phyloP scores from a whole-genome alignment of 1,140 invertebrate genomes.

The Gonioctena quinquepunctata region DNA sequence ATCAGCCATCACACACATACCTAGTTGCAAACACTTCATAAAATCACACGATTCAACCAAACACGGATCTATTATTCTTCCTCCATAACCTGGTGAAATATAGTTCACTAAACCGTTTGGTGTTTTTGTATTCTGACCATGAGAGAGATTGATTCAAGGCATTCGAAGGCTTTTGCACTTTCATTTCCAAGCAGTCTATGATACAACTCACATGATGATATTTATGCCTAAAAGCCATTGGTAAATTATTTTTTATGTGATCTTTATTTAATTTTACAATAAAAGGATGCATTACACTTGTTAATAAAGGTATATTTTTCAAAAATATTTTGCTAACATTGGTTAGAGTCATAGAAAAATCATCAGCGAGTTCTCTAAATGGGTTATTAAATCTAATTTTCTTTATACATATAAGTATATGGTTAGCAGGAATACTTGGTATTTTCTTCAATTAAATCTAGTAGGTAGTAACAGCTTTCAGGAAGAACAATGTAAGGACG shows the following conservation, averaged over 20 bases:
- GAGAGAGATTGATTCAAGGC: background rate
- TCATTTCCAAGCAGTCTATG: background rate
- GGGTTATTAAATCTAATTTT: no score
- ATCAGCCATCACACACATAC: conserved; percentile 44
- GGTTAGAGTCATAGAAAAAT: no score
- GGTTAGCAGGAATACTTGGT: no score
- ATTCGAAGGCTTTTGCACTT: background rate
- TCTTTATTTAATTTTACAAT: no score
- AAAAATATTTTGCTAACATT: no score
- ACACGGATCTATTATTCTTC: background rate
- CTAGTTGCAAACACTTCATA: conserved; percentile 37
- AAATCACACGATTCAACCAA: conserved; percentile 51
- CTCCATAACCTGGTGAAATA: background rate
- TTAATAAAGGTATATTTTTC: no score
- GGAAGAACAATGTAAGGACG: no score
- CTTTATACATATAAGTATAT: no score
- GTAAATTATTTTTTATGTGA: background rate
- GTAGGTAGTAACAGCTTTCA: no score
- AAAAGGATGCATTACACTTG: no score
- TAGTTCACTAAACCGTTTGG: background rate
- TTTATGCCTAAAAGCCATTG: background rate
- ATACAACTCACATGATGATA: background rate
- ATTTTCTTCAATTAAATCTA: no score
- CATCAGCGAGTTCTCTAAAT: no score
- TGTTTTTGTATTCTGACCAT: background rate